A percentile compares a stretch with the other conserved stretches of the same genome.
Evolutionary conservation across 2,797 vertebrate genomes (phyloP).

Genomic region (Hapalemur alaotrensis): DNA sequence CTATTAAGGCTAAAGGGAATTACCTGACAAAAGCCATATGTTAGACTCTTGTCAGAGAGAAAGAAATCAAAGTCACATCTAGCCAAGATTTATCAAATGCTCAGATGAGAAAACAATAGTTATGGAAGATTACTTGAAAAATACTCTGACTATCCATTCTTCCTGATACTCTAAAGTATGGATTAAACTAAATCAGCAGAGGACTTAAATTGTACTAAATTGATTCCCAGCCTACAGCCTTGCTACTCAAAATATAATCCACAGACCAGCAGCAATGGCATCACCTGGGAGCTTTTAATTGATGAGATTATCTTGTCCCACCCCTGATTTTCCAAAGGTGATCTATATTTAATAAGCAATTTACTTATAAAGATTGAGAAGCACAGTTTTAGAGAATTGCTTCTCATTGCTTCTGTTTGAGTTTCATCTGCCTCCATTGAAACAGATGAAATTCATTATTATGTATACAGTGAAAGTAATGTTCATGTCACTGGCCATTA

Average conservation of each 20-base stretch:
- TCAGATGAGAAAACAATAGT: conserved; percentile 15
- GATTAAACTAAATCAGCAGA: background rate
- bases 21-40: conserved; percentile 59
- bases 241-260: background rate
- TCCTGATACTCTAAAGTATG: background rate
- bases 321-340: background rate
- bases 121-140: background rate
- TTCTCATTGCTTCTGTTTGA: background rate
- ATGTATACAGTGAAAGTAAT: background rate
- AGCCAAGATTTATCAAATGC: conserved; percentile 22
- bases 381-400: background rate
- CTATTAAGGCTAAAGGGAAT: conserved; percentile 53
- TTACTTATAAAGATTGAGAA: background rate
- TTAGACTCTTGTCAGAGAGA: conserved; percentile 29
- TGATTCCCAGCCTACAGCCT: background rate
- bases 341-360: background rate
- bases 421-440: background rate
- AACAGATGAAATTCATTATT: background rate
- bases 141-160: background rate
- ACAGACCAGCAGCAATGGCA: background rate
- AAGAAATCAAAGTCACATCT: conserved; percentile 47
- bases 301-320: background rate
- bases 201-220: background rate
- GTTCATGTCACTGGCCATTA: background rate
- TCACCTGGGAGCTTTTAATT: background rate